These are phyloP conservation scores for Podabrus alpinus DNA, from an alignment of 2,888 invertebrate genomes.

Conservation along the genomic window DNA sequence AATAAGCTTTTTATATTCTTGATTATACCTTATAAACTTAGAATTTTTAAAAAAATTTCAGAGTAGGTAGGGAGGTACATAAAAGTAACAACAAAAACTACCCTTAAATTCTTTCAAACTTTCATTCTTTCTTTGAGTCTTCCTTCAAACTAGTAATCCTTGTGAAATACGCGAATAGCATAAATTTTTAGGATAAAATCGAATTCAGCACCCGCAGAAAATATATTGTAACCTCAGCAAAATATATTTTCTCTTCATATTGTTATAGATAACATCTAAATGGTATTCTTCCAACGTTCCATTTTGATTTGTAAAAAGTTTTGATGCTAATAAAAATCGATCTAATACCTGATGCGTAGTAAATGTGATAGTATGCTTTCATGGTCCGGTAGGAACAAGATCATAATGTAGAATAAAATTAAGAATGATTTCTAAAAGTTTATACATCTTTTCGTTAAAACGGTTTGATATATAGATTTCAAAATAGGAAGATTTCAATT, in stretches of 20 bases:
- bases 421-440: no score
- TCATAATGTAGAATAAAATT: no score
- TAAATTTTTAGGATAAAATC: constrained; percentile 40
- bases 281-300: constrained; percentile 35
- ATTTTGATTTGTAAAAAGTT: constrained; percentile 34
- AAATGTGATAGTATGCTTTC: constrained; percentile 8
- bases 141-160: constrained; percentile 38
- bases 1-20: no score
- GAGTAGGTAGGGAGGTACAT: constrained; percentile 10
- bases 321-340: constrained; percentile 38
- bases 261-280: constrained; percentile 38
- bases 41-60: constrained; percentile 21
- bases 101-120: constrained; percentile 29
- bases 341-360: constrained; percentile 37
- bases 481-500: no score
- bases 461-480: no score
- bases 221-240: constrained; percentile 41
- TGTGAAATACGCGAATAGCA: constrained; percentile 37
- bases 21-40: constrained; percentile 10
- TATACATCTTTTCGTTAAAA: no score
- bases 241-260: constrained; percentile 40
- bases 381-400: no score
- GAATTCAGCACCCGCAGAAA: constrained; percentile 41
- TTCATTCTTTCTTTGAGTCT: constrained; percentile 28
- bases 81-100: constrained; percentile 27